Evolutionary conservation across 2,113 vertebrate species (phyloP), one percentile per base, ranked within the genome.

Genomic region (Seriola dumerili): DNA sequence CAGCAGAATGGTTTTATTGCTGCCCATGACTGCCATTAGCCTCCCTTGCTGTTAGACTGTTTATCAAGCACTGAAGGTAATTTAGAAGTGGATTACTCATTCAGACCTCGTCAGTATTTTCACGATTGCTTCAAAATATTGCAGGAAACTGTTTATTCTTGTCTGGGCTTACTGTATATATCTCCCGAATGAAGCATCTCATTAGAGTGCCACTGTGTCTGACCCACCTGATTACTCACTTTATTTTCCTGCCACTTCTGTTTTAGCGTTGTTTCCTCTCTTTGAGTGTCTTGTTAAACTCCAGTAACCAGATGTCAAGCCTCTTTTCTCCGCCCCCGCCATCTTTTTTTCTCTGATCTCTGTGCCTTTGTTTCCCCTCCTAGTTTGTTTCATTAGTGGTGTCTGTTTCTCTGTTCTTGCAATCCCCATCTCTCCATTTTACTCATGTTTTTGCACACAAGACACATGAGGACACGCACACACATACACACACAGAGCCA

Each of bases 261-360:
- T 57, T 84, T 82, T 55, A 81, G 66, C n/a, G 11, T 36, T 65
- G 63, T 81, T 71, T 84, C 76, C 76, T 81, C 48, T 74, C 71
- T 88, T 63, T 84, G 79, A 88, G 85, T 61, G 72, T 83, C 88
- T 92, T 88, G 85, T 92, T 89, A 91, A 90, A 87, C 84, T 85
- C 64, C 59, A 48, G 52, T 70, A 91, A 88, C 84, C 91, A 90
- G 81, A 87, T 88, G 85, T 79, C 77, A 63, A 77, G 80, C 55
- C 36, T 82, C 61, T 55, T 74, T 71, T 64, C 84, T 78, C 73
- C n/a, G 7, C 81, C 58, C 82, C 71, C 69, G 77, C 69, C 42
- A 63, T 80, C 64, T 81, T 48, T 46, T 59, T 46, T 72, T 72
- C 82, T 92, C 80, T 87, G 75, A 84, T 90, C 73, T 81, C 48